These are phyloP conservation scores for Leptopilina clavipes DNA, from an alignment of 1,140 invertebrate genomes.

Conservation along the genomic window DNA sequence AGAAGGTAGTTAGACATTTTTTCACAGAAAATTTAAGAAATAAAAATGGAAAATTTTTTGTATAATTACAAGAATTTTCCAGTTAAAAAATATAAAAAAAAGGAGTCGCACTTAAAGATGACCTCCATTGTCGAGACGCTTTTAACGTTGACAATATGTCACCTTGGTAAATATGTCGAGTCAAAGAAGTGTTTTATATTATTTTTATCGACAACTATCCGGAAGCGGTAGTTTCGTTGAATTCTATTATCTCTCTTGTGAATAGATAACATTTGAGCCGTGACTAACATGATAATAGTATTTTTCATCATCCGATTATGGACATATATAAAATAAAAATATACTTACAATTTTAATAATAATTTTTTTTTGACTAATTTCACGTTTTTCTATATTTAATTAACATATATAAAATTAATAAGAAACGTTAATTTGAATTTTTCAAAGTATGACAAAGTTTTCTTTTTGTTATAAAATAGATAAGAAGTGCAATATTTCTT, in stretches of 20 bases:
- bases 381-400: no score
- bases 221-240: conserved; percentile 16
- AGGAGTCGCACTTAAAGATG: background rate
- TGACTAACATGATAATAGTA: conserved; percentile 19
- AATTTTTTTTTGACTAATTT: no score
- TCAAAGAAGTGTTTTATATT: background rate
- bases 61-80: background rate
- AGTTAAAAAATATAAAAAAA: background rate
- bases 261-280: background rate
- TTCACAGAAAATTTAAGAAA: no score
- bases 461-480: no score
- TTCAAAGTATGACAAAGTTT: no score
- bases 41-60: no score
- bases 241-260: background rate
- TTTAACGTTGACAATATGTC: background rate
- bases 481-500: no score
- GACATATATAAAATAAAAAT: no score
- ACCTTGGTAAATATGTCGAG: conserved; percentile 19
- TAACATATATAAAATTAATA: no score
- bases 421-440: no score
- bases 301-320: background rate
- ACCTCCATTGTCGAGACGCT: background rate
- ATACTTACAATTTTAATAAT: no score
- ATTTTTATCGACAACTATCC: conserved; percentile 16
- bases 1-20: no score